Evolutionary conservation across 2,888 invertebrate species (phyloP).

Genomic region (Aradus depressus): DNA sequence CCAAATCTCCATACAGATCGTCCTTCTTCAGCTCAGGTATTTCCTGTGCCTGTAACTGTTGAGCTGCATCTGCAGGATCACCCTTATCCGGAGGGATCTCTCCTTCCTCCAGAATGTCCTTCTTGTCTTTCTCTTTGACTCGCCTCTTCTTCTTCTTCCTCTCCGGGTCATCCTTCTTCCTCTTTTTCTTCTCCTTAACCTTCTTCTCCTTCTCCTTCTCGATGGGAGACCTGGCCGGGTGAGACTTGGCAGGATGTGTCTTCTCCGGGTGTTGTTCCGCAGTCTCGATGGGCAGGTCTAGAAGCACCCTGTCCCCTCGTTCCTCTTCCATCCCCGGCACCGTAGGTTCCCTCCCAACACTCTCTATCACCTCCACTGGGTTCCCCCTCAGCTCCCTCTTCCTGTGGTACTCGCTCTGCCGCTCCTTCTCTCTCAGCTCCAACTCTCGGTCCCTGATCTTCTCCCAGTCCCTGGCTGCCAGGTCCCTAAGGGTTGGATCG

Average conservation of each 20-base stretch:
- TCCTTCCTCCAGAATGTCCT: constrained; percentile 22
- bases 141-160: constrained; percentile 27
- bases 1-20: constrained; percentile 37
- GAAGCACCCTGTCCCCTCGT: constrained; percentile 33
- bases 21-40: constrained; percentile 32
- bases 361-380: constrained; percentile 16
- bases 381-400: constrained; percentile 12
- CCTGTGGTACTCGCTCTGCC: constrained; percentile 25
- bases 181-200: constrained; percentile 32
- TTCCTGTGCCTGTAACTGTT: constrained; percentile 20
- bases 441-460: constrained; percentile 30
- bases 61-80: constrained; percentile 29
- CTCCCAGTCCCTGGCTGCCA: constrained; percentile 29
- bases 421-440: constrained; percentile 31
- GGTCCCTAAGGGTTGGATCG: constrained; percentile 12
- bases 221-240: constrained; percentile 33
- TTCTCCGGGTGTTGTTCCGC: constrained; percentile 25
- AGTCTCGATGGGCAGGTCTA: constrained; percentile 19
- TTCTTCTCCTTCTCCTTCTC: constrained; percentile 34
- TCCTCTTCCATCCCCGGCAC: constrained; percentile 16
- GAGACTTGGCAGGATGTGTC: too few relatives aligned
- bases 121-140: constrained; percentile 26
- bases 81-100: constrained; percentile 29
- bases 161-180: constrained; percentile 31
- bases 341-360: constrained; percentile 4